Evolutionary conservation across 2,797 vertebrate species (phyloP).

Genomic region (Adrianichthys oophorus): DNA sequence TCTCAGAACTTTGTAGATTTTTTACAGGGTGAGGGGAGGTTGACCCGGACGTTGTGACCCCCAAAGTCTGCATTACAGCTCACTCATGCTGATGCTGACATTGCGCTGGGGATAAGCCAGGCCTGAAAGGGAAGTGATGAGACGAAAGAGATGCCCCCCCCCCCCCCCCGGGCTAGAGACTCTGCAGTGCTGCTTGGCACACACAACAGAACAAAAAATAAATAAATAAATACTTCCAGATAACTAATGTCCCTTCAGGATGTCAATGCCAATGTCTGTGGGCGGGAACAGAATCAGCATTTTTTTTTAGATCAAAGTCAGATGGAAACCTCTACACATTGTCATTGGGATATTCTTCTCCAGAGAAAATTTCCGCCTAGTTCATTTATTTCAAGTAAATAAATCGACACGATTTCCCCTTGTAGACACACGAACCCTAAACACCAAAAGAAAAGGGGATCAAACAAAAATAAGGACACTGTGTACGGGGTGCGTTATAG

Average conservation of each 20-base stretch:
- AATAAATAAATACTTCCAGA: too few relatives aligned
- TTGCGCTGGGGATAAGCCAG: conserved; percentile 69
- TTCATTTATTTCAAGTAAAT: too few relatives aligned
- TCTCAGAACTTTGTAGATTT: conserved; percentile 31
- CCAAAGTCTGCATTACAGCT: conserved; percentile 55
- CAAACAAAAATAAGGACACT: background rate
- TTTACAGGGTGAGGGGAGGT: conserved; percentile 10
- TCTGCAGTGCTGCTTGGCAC: conserved; percentile 55
- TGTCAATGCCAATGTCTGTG: conserved; percentile 26
- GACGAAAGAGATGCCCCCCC: conserved; percentile 57
- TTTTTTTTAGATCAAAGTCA: too few relatives aligned
- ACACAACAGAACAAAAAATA: conserved; percentile 51
- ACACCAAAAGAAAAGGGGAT: background rate
- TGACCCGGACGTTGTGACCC: conserved; percentile 43
- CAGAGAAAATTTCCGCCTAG: too few relatives aligned
- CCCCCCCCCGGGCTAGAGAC: conserved; percentile 34
- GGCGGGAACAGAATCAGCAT: conserved; percentile 16
- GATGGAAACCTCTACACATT: too few relatives aligned
- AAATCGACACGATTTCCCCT: too few relatives aligned
- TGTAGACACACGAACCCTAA: too few relatives aligned
- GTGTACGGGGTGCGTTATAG: too few relatives aligned
- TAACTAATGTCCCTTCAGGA: conserved; percentile 35
- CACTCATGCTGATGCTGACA: conserved; percentile 73
- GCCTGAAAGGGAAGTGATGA: conserved; percentile 81
- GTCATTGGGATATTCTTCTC: too few relatives aligned